Conservation (phyloP, 2,113 vertebrate genomes). For the Prionailurus bengalensis region DNA sequence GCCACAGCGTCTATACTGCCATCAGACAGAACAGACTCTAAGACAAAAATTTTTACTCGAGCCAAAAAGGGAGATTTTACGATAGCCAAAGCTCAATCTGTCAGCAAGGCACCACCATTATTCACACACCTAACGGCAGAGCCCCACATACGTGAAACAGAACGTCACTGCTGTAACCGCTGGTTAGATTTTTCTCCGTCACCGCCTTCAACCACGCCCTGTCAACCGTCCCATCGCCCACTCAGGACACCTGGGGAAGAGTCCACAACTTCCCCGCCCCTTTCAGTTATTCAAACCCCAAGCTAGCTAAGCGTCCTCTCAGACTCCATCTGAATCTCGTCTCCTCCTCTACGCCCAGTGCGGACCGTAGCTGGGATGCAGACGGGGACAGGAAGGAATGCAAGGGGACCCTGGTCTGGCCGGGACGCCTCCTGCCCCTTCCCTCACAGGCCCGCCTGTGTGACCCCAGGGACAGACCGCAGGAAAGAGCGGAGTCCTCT, state of each 20-base stretch:
- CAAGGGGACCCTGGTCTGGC: not conserved
- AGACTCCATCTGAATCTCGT: not conserved
- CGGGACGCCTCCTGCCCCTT: not conserved
- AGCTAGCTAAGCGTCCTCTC: not conserved
- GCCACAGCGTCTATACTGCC: fast-evolving
- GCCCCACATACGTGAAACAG: not conserved
- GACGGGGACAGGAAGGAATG: not conserved
- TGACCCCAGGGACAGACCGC: not conserved
- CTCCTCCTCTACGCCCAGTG: not conserved
- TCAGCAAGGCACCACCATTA: not conserved
- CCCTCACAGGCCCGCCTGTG: not conserved
- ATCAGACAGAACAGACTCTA: too few relatives aligned
- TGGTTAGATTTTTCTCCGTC: not conserved
- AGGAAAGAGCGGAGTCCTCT: not conserved
- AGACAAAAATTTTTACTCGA: not conserved
- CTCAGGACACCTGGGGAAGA: not conserved
- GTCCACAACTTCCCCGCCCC: too few relatives aligned
- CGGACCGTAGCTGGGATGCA: not conserved
- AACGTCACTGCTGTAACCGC: not conserved
- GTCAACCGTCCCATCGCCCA: too few relatives aligned
- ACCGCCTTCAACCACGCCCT: not conserved
- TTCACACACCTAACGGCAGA: not conserved
- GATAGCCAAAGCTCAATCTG: not conserved
- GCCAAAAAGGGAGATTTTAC: not conserved
- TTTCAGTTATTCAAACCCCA: not conserved